Base-by-base conservation (phyloP, 2,888 invertebrate species). In the Ganaspis brasiliensis region DNA sequence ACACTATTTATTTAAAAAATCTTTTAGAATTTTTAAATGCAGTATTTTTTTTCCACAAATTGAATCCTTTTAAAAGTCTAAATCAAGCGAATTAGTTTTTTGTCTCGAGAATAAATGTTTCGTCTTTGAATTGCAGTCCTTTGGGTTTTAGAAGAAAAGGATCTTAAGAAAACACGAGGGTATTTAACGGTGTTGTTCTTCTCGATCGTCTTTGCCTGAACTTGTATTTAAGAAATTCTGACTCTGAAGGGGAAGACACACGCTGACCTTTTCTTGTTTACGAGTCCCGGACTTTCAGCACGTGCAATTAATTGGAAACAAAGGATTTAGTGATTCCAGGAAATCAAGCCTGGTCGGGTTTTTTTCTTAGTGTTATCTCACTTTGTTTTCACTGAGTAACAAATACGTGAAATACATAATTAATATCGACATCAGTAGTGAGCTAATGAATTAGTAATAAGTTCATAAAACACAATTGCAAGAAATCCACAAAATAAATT, bases 221-320 rank as follows among this genome's bases (percentile, higher is more conserved):
- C 61, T 61, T 61, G 63, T 40, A 63, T 40, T 40, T 63, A 40
- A 37, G 63, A 63, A 63, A 63, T 63, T 63, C 63, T 63, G 40
- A 63, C 40, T 40, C 21, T 21, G 21, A 24, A 63, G 21, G 37
- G 63, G 40, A 40, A 40, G 63, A 12, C 14, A 21, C 63, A 63
- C 19, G 63, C 6, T 63, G 63, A 63, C 63, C 63, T 63, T 63
- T 63, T 21, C 63, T 63, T 63, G 63, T 63, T 63, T 24, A 63
- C 63, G 63, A 63, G 40, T 40, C 63, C 40, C 40, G 63, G 37
- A 37, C 21, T 63, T 63, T 63, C 37, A 63, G 37, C 21, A 40
- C 12, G 21, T 40, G 63, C 61, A 61, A 61, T 63, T 40, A 63
- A 63, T 40, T 63, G 6, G 63, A 40, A 63, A 63, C 40, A 63